Evolutionary conservation across 2,113 vertebrate genomes (phyloP), one percentile per base, ranked within the genome.

Genomic region (Arothron firmamentum): DNA sequence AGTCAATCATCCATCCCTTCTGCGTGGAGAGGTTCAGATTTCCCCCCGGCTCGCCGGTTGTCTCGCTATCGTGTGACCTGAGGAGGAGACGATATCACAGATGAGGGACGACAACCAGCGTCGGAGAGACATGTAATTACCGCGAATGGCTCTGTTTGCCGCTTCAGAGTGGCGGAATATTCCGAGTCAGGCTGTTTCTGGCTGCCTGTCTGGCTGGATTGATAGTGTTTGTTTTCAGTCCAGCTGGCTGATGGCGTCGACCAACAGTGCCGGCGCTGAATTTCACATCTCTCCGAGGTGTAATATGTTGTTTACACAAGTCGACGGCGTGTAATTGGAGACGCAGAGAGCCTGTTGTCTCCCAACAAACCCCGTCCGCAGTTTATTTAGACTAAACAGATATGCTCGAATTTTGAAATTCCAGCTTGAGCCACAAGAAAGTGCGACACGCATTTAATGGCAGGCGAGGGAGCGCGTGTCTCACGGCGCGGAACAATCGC

Each of bases 21-120:
- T 70, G 57, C 68, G 56, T 52, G 67, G 62, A 77, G 70, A 74
- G 75, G 62, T 72, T 78, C 65, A 70, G 69, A 70, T 82, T 78
- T 75, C 75, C 69, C 56, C 34, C 45, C 72, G 60, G 72, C 65
- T 78, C 53, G 4, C 47, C 13, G 42, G 62, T 82, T 77, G 74
- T 86, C 90, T 88, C 77, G 95, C 93, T 97, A 97, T 94, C 94
- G 94, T n/a, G 94, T 98, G 56, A 97, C 96, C 96, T 98, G 56
- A 82, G 80, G 87, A 77, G 18, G 65, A 78, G 64, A 77, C 25
- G 67, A 67, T 21, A 65, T 0, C 20, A 65, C 18, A 58, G 53
- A 72, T 55, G 52, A 75, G 52, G 72, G 23, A 59, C 48, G 42
- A 65, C 62, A 73, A 72, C 70, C 50, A 52, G 52, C 42, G 60